These are phyloP conservation scores for Antedon mediterranea DNA, from an alignment of 53 echinoderm and acorn worm species.

Conservation along the genomic window DNA sequence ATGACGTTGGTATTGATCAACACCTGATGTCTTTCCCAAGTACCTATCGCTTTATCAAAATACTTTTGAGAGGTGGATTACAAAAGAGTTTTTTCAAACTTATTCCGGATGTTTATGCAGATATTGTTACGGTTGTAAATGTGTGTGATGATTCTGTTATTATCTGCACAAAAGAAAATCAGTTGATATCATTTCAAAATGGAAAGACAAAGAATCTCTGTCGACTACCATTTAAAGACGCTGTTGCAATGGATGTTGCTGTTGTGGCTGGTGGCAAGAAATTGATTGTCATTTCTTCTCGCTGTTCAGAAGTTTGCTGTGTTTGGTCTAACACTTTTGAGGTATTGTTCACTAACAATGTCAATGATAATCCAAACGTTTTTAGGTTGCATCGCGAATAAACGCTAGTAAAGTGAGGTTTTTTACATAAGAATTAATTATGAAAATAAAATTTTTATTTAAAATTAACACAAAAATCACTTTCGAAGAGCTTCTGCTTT, in stretches of 20 bases:
- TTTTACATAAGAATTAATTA: too few relatives aligned
- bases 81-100: background rate
- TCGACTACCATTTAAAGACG: slow-evolving; percentile 20
- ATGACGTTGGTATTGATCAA: background rate
- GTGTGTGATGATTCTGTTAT: background rate
- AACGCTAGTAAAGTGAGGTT: too few relatives aligned
- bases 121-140: background rate
- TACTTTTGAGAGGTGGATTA: background rate
- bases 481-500: too few relatives aligned
- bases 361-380: too few relatives aligned
- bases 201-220: slow-evolving; percentile 17
- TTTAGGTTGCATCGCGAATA: too few relatives aligned
- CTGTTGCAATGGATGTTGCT: slow-evolving; percentile 17
- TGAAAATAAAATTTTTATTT: too few relatives aligned
- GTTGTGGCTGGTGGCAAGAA: slow-evolving; percentile 7
- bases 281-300: slow-evolving; percentile 22
- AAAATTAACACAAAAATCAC: too few relatives aligned
- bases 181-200: slow-evolving; percentile 16
- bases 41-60: background rate
- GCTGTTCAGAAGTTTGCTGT: slow-evolving; percentile 8
- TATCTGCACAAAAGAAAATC: slow-evolving; percentile 13
- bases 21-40: background rate
- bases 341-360: slow-evolving; percentile 7
- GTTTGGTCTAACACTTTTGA: slow-evolving; percentile 28
- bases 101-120: background rate